phyloP scores from a whole-genome alignment of 1,140 invertebrate genomes.

The Carposina sasakii region DNA sequence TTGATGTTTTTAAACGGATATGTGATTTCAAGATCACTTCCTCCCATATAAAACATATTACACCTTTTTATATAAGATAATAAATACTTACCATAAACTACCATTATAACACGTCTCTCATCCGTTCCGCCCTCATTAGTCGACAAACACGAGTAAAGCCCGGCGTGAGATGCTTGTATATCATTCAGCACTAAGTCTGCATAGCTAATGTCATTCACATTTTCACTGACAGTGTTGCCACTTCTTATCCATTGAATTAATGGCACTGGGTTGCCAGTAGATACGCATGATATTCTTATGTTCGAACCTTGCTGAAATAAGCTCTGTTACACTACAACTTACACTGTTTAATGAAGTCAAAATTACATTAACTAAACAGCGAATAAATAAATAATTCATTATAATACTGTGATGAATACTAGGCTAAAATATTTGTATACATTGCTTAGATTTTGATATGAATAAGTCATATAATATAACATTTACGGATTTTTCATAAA shows the following conservation, averaged over 20 bases:
- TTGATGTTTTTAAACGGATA: too few relatives aligned
- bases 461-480: too few relatives aligned
- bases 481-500: too few relatives aligned
- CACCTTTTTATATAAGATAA: background rate
- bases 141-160: conserved; percentile 49
- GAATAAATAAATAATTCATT: too few relatives aligned
- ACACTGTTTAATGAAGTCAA: too few relatives aligned
- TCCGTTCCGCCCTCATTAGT: conserved; percentile 53
- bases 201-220: conserved; percentile 30
- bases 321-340: too few relatives aligned
- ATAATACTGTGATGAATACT: too few relatives aligned
- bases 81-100: conserved; percentile 47
- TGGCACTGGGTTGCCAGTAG: conserved; percentile 40
- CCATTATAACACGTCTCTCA: conserved; percentile 42
- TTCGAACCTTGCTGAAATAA: conserved; percentile 33
- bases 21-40: too few relatives aligned
- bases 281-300: conserved; percentile 46
- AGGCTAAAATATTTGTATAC: too few relatives aligned
- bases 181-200: conserved; percentile 42
- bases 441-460: too few relatives aligned
- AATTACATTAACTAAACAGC: too few relatives aligned
- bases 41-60: too few relatives aligned
- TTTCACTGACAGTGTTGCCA: conserved; percentile 38
- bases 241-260: conserved; percentile 56
- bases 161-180: conserved; percentile 29